phyloP scores from a whole-genome alignment of 2,888 invertebrate species.

The Charanyca ferruginea region DNA sequence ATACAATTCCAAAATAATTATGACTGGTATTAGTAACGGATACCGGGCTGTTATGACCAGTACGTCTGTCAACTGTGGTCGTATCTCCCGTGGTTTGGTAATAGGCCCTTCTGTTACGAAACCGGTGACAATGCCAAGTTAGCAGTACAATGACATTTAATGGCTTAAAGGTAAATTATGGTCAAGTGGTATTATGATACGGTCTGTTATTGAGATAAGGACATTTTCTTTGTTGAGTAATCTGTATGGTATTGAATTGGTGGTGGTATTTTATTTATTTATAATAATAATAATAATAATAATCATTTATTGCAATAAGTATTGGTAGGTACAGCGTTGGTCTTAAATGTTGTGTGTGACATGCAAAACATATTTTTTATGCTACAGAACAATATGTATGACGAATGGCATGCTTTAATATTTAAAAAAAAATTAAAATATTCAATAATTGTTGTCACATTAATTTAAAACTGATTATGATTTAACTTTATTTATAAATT shows the following conservation, averaged over 20 bases:
- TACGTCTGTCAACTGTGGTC: conserved; percentile 5
- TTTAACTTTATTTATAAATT: too few species aligned
- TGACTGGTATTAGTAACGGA: not conserved
- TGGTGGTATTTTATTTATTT: not conserved
- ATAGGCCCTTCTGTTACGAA: conserved; percentile 48
- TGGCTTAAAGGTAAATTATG: conserved; percentile 27
- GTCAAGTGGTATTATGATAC: conserved; percentile 6
- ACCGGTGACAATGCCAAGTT: conserved; percentile 37
- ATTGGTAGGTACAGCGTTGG: too few species aligned
- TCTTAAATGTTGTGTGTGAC: too few species aligned
- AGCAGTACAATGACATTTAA: conserved; percentile 39
- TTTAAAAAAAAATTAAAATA: too few species aligned
- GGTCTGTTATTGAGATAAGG: not conserved
- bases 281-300: too few species aligned
- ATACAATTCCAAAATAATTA: not conserved
- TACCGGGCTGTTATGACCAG: conserved; percentile 6
- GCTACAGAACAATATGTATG: too few species aligned
- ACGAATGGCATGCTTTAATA: too few species aligned
- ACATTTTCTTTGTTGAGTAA: conserved; percentile 12
- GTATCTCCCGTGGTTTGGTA: conserved; percentile 18
- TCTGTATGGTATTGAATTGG: not conserved
- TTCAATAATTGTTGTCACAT: too few species aligned
- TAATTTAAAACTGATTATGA: too few species aligned
- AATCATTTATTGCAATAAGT: too few species aligned
- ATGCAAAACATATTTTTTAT: too few species aligned